Conservation (phyloP, 2,797 vertebrate species). For the Caiman crocodilus region DNA sequence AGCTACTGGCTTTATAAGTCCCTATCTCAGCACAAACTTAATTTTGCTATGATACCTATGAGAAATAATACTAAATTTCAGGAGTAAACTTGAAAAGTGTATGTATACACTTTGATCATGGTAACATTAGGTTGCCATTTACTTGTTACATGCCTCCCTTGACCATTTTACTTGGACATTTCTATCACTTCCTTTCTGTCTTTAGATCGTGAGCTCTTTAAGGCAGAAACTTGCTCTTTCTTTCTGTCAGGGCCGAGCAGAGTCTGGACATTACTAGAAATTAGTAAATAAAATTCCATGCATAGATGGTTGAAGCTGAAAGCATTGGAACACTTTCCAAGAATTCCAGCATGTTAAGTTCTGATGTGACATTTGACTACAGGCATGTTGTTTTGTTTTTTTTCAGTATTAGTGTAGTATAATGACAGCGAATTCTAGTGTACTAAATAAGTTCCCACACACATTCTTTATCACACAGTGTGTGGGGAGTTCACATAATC, state of each 20-base stretch:
- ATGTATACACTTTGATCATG: not conserved
- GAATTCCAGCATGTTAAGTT: slow-evolving; percentile 71
- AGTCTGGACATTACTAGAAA: slow-evolving; percentile 47
- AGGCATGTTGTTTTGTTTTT: slow-evolving; percentile 60
- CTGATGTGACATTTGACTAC: slow-evolving; percentile 78
- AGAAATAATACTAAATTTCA: not conserved
- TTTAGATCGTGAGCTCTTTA: slow-evolving; percentile 55
- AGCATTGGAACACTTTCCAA: slow-evolving; percentile 53
- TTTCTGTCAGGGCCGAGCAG: not conserved
- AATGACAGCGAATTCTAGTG: slow-evolving; percentile 64
- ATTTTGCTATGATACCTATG: not conserved
- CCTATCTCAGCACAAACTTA: not conserved
- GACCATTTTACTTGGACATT: slow-evolving; percentile 24
- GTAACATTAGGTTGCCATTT: too few species aligned
- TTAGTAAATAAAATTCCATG: slow-evolving; percentile 63
- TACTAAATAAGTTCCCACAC: slow-evolving; percentile 83
- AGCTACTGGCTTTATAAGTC: too few species aligned
- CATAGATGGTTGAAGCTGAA: slow-evolving; percentile 24
- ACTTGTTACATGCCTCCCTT: too few species aligned
- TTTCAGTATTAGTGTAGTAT: slow-evolving; percentile 17
- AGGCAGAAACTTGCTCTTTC: not conserved
- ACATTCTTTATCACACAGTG: slow-evolving; percentile 74
- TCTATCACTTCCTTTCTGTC: slow-evolving; percentile 45
- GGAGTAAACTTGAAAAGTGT: not conserved
- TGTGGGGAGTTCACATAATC: slow-evolving; percentile 79